Evolutionary conservation across 2,797 vertebrate genomes (phyloP), one percentile per base, ranked within the genome.

Genomic region (Anabacerthia variegaticeps): DNA sequence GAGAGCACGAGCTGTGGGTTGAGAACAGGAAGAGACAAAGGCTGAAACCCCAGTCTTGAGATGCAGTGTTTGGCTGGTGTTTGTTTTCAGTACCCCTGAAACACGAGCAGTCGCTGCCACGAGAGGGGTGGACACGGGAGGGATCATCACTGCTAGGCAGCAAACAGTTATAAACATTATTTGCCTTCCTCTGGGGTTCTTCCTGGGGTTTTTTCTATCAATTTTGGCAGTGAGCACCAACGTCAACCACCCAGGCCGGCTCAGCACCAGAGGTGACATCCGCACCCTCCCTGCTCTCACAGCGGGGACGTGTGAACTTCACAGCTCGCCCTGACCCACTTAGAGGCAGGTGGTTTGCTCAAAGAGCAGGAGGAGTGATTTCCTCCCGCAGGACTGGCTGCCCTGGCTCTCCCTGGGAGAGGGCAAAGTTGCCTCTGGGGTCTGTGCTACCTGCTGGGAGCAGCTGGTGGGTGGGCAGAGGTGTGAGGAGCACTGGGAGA

Each of bases 251-350:
- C 2, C 14, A 6, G 80, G 3, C 12, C 69, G 32, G 75, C 59
- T 79, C 76, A 39, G 93, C 73, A 32, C 21, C 4, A 1, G 72
- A 58, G 55, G 89, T 91, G 83, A 91, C 63, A 93, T 81, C 69
- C 8, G 8, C 86, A 77, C 78, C 89, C 73, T 82, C 49, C 56
- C 46, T 41, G 58, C 81, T 61, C 88, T 93, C 84, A 77, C 92
- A n/a, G 7, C 80, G 48, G 76, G 34, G 84, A 89, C 1, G 37
- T 93, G 93, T 41, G 93, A 95, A 94, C 76, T 43, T 94, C 78
- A 46, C 71, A 30, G 86, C 65, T 82, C 63, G 2, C 55, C 66
- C 27, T 80, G 91, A 67, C 77, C 92, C 67, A 52, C 30, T 91
- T 72, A 56, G 67, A 24, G 0, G 1, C 87, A 74, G 78, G 44